A percentile compares a stretch with the other conserved stretches of the same genome.
Conservation (phyloP, 1,140 invertebrate genomes). For the Pectinophora gossypiella region DNA sequence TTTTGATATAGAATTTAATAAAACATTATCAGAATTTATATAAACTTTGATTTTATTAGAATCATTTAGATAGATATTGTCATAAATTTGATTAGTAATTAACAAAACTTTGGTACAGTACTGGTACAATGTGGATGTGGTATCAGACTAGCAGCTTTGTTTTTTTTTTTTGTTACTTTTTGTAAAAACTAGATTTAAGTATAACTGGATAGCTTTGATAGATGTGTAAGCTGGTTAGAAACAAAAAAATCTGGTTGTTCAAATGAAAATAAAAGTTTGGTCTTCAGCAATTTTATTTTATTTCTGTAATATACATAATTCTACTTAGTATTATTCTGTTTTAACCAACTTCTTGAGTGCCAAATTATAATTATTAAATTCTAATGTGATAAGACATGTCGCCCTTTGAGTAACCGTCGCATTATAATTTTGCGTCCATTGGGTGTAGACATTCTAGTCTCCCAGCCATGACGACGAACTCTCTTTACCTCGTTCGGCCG, state of each 20-base stretch:
- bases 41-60: conserved; percentile 3
- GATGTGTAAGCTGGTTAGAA: background rate
- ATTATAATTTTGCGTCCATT: conserved; percentile 81
- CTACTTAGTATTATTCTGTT: too few relatives aligned
- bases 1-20: background rate
- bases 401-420: conserved; percentile 85
- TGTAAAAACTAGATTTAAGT: background rate
- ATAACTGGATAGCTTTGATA: conserved; percentile 13
- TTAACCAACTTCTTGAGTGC: too few relatives aligned
- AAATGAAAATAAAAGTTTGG: conserved; percentile 19
- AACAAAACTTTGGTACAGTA: too few relatives aligned
- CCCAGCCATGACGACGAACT: conserved; percentile 82
- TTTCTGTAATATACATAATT: background rate
- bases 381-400: conserved; percentile 83
- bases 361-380: conserved; percentile 1
- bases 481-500: conserved; percentile 82
- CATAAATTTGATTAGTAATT: too few relatives aligned
- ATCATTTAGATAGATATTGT: too few relatives aligned
- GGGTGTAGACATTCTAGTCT: conserved; percentile 80
- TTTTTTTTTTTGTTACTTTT: background rate
- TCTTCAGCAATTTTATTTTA: conserved; percentile 9
- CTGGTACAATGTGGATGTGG: too few relatives aligned
- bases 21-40: background rate
- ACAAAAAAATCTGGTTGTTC: background rate
- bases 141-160: too few relatives aligned